phyloP scores from a whole-genome alignment of 2,113 vertebrate genomes.

The Grus americana region DNA sequence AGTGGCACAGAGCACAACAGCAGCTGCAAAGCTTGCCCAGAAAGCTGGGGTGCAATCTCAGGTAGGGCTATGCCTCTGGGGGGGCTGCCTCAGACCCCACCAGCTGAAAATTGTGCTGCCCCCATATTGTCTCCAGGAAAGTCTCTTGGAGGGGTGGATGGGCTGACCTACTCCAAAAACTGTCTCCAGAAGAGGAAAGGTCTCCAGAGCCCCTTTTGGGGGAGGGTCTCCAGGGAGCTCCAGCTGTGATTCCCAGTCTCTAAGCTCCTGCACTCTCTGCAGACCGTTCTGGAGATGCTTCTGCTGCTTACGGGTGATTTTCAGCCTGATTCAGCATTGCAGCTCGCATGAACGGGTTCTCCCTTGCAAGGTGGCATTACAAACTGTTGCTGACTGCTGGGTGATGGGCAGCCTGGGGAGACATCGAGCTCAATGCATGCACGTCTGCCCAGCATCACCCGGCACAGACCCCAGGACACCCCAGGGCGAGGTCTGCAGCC shows the following conservation, averaged over 20 bases:
- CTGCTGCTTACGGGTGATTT: not conserved
- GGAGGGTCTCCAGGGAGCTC: not conserved
- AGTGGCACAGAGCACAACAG: not conserved
- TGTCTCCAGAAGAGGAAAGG: not conserved
- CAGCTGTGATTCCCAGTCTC: not conserved
- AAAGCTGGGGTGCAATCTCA: not conserved
- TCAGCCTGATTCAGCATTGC: not conserved
- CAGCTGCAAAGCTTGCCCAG: not conserved
- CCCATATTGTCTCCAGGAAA: not conserved
- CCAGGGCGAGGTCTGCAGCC: not conserved
- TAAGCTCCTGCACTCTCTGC: not conserved
- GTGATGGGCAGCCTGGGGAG: accelerated
- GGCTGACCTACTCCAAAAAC: not conserved
- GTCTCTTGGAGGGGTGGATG: too few species aligned
- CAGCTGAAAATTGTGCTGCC: accelerated
- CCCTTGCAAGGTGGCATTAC: not conserved
- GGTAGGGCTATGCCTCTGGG: not conserved
- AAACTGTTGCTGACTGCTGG: not conserved
- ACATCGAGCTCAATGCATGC: accelerated
- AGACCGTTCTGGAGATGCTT: not conserved
- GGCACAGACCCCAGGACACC: not conserved
- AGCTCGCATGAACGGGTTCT: accelerated
- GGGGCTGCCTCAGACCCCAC: not conserved
- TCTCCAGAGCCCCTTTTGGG: not conserved
- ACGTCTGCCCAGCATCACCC: not conserved